phyloP scores from a whole-genome alignment of 2,113 vertebrate species.

The Himantopus leucocephalus region DNA sequence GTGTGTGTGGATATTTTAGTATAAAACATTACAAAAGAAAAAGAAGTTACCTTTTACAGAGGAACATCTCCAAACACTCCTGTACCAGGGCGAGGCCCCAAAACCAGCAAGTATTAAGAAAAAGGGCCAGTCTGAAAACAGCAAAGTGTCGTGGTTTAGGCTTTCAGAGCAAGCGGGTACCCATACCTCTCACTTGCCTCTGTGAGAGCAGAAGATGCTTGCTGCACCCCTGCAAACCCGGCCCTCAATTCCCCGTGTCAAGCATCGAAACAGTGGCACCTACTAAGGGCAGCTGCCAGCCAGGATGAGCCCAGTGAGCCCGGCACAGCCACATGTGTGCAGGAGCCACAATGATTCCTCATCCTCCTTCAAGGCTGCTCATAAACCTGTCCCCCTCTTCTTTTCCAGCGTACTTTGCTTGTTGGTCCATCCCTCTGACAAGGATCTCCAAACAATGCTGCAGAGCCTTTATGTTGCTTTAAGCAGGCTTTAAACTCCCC shows the following conservation, averaged over 20 bases:
- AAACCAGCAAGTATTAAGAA: neutral
- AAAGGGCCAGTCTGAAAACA: neutral
- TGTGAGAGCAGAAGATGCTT: neutral
- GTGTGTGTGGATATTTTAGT: neutral
- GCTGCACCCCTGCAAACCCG: neutral
- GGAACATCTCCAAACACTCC: neutral
- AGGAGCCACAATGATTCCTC: neutral
- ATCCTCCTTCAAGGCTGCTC: neutral
- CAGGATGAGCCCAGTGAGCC: rapidly evolving
- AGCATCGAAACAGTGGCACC: neutral
- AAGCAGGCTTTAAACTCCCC: neutral
- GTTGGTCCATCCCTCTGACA: neutral
- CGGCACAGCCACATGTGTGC: rapidly evolving
- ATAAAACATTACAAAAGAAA: neutral
- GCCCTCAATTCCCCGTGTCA: rapidly evolving
- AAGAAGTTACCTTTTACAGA: neutral
- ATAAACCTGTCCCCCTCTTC: neutral
- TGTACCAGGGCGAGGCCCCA: neutral
- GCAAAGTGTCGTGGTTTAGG: neutral
- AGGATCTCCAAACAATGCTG: neutral
- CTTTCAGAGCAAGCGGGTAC: neutral
- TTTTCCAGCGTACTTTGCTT: neutral
- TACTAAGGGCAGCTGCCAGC: rapidly evolving
- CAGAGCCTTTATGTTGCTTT: neutral
- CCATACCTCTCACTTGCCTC: neutral